Evolutionary conservation across 2,797 vertebrate species (phyloP).

Genomic region (Capromys pilorides): DNA sequence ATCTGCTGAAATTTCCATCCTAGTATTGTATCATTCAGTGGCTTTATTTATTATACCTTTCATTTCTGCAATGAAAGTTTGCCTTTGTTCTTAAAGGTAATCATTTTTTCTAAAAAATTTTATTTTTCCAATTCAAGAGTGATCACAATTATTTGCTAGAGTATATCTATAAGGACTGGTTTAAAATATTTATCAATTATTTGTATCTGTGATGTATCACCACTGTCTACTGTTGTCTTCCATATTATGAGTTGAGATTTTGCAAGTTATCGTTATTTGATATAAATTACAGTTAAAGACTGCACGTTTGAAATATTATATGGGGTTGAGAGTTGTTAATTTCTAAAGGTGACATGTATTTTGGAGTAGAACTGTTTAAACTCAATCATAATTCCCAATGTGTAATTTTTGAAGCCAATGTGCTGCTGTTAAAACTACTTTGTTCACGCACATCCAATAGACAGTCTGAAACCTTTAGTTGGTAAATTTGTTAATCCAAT

Average conservation of each 20-base stretch:
- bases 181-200: neutral
- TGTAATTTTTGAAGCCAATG: neutral
- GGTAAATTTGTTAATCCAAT: neutral
- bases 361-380: neutral
- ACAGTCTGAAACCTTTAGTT: rapidly evolving
- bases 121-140: neutral
- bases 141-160: neutral
- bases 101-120: neutral
- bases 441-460: neutral
- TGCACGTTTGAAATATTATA: neutral
- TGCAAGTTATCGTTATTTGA: neutral
- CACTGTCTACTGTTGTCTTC: neutral
- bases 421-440: neutral
- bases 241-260: neutral
- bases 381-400: neutral
- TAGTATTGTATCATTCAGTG: neutral
- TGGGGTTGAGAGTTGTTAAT: neutral
- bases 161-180: neutral
- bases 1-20: neutral
- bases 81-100: neutral
- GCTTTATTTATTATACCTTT: neutral
- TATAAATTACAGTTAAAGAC: neutral
- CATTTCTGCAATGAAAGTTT: neutral
- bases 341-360: neutral
- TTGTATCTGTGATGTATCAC: neutral